Evolutionary conservation across 2,888 invertebrate genomes (phyloP), one percentile per base, ranked within the genome.

Genomic region (Mimumesa dahlbomi): DNA sequence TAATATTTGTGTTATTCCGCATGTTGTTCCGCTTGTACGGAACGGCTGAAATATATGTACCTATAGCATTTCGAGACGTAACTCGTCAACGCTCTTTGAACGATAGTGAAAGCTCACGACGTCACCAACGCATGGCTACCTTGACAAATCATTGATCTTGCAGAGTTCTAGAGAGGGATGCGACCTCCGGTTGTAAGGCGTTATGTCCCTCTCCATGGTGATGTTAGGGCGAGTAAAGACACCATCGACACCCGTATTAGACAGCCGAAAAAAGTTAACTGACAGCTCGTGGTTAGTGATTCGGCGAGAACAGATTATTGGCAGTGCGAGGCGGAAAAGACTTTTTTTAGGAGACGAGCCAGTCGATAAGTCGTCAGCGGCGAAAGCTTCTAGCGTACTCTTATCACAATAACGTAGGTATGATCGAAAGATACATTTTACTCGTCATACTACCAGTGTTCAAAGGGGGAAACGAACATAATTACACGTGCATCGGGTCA

Each of bases 281-380:
- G 78, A 82, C 80, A 84, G 82, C 77, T 84, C 69, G 72, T 82
- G 73, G 84, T 87, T 87, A 87, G 86, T 86, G 79, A 69, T 77
- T 84, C 82, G 82, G 83, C 83, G 75, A 85, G 63, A 84, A 85
- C 86, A 85, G 87, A 86, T 88, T 71, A 81, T 82, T 84, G 79
- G 88, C 87, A 86, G 87, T 88, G 88, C 87, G 81, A 87, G 87
- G 87, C 87, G 72, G 79, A 80, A 85, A 78, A 82, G 74, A 78
- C 56, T 72, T 71, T 63, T 62, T 62, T 61, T 52, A 57, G 63
- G 31, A 64, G 56, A 77, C 56, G 71, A 71, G 63, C 75, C 61
- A 69, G 57, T 66, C 54, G 73, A 62, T 40, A 53, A 58, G 59
- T 58, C 71, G 54, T 70, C 64, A 62, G 73, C 66, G 75, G 70